Evolutionary conservation across 2,888 invertebrate genomes (phyloP), one percentile per base, ranked within the genome.

Genomic region (Agrenia bidenticulata): DNA sequence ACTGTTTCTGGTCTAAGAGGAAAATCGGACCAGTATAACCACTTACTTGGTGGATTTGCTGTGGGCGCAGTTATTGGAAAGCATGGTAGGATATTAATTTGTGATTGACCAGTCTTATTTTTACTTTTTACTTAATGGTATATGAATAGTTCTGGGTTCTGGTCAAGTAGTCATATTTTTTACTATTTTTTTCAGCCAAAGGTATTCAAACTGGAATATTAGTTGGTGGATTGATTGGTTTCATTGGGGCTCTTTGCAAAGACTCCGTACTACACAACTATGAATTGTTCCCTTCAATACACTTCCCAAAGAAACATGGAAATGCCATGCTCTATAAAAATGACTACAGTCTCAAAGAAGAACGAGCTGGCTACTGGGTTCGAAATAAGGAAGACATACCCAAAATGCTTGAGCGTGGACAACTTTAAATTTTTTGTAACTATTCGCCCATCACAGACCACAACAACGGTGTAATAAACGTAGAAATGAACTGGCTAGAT

Each of bases 1-100:
- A 13, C 59, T 2, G 50, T 50, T 7, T 50, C 61, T n/a, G 24
- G 42, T 7, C 4, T 76, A 7, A 56, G 74, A 19, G 69, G 72
- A 13, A n/a, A n/a, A n/a, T n/a, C n/a, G n/a, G n/a, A 68, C 17
- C 23, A 37, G 5, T 21, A 1, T n/a, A 74, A 76, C 58, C 74
- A 74, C 49, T 23, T 63, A 15, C 50, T 41, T 15, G 74, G 64
- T 17, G 74, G 74, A 5, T 37, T 59, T 26, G 67, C 61, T 5
- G 61, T 64, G 26, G 74, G 73, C 0, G 59, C 67, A 2, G 58
- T 72, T 17, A 11, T 65, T 42, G 73, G 73, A 54, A 66, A 64
- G n/a, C 42, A 26, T 24, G 9, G 75, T 75, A 64, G 49, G 72
- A 7, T 5, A 51, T 39, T n/a, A 60, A 45, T 59, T 13, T 50